Base-by-base conservation (phyloP, 2,113 vertebrate genomes). In the Apteryx owenii region DNA sequence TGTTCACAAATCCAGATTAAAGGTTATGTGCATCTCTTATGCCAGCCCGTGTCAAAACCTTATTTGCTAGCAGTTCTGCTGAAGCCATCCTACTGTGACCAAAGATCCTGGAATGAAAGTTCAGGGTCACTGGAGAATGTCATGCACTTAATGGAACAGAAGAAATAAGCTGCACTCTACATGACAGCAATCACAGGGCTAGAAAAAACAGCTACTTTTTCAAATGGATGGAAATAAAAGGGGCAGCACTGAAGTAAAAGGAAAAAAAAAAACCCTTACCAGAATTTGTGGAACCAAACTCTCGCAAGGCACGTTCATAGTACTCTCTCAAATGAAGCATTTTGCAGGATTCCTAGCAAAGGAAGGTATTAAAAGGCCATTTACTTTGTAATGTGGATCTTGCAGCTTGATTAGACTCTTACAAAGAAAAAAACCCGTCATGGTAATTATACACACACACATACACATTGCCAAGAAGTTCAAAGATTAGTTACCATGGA, bases 221-320 rank as follows among this genome's bases (percentile, higher is more conserved):
- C 62, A 81, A 90, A 94, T 21, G 25, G 16, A 70, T 18, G 23
- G 51, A 93, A 96, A 84, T 72, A 71, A 82, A 60, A 71, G 75
- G 73, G 51, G 58, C 50, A 89, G 46, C 58, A 68, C 26, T 33
- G 42, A 96, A 88, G 23, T 81, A 4, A 71, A 85, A 50, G 9
- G 92, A 75, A 88, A 94, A 95, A 60, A 40, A 3, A 78, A 53
- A 97, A 68, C 40, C 89, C 97, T 98, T 97, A 99, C 99, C 99
- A 14, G 98, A 98, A 88, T 99, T 98, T 13, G 95, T 92, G 77
- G 98, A 98, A 89, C 99, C 99, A 69, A 99, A 99, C 93, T 99
- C 99, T 90, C 99, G 98, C 97, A 99, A 98, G 22, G 98, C 99
- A 69, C 99, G 98, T 97, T 99, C 99, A 9, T 99, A 99, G 96